Evolutionary conservation across 2,797 vertebrate genomes (phyloP), one percentile per base, ranked within the genome.

Genomic region (Arrhamphus sclerolepis): DNA sequence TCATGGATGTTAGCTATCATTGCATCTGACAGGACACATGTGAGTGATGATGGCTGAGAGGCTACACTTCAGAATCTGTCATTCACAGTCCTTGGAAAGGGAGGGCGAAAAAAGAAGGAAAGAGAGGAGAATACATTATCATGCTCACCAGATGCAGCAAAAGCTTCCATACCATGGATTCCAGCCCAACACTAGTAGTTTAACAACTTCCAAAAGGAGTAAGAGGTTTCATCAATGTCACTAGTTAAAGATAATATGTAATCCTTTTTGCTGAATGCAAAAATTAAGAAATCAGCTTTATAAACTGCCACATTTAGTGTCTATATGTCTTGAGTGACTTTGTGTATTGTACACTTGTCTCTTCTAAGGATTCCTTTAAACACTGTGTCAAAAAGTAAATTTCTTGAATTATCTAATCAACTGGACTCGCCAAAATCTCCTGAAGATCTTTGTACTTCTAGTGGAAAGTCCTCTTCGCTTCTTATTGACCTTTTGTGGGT

Each of bases 21-120:
- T 85, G 60, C 62, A 59, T 66, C 56, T 81, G 84, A 85, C 85
- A 86, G 75, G 78, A 68, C 7, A n/a, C 81, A 82, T 80, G 84
- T 80, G 76, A 87, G 71, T 49, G 1, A 50, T 68, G 76, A 83
- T 75, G 72, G 76, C 49, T 75, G 46, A 68, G 75, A 66, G 59
- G 71, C 82, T 76, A 77, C 29, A 2, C 65, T 24, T 22, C 1
- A 11, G 58, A 59, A 67, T 55, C 58, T 53, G 39, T 77, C 75
- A 57, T 82, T 71, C 74, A 62, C 58, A 16, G 53, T 7, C 52
- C 48, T 34, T 1, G 7, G 14, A 40, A 31, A 56, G 26, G 46
- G 34, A n/a, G 24, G 6, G 24, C 24, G 6, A 6, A 52, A 28
- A 17, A 46, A 41, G 50, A 26, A 24, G 9, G 9, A 10, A 7